These are phyloP conservation scores for Lapara coniferarum DNA, from an alignment of 2,888 invertebrate genomes.

Conservation along the genomic window DNA sequence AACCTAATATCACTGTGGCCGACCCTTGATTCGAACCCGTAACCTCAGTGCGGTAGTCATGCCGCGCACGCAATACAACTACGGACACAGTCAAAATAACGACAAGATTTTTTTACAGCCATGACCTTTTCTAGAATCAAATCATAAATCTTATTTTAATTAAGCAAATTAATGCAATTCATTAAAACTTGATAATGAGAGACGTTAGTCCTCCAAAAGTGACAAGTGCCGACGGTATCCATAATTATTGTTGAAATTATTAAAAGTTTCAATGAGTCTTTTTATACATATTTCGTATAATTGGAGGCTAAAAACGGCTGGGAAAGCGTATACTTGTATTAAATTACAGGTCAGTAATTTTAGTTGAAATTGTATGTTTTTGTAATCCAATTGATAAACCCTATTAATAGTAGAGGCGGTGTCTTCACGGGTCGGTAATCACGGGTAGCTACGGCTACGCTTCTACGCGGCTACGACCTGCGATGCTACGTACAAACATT, in stretches of 20 bases:
- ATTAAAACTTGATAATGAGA: conserved; percentile 17
- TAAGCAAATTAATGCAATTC: conserved; percentile 4
- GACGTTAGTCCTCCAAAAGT: conserved; percentile 4
- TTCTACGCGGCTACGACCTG: conserved; percentile 3
- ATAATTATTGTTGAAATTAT: conserved; percentile 1
- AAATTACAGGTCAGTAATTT: no score
- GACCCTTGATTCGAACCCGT: no score
- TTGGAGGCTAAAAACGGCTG: not conserved
- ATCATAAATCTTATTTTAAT: not conserved
- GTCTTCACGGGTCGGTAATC: not conserved
- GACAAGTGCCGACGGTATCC: not conserved
- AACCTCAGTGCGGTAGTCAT: no score
- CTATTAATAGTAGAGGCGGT: no score
- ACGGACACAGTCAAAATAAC: no score
- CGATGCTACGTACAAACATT: conserved; percentile 2
- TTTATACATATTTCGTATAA: not conserved
- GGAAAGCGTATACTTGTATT: no score
- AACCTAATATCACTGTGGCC: no score
- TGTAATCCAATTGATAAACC: not conserved
- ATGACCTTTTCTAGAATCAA: not conserved
- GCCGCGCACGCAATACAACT: no score
- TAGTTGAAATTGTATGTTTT: not conserved
- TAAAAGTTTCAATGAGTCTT: not conserved
- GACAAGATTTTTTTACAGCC: no score
- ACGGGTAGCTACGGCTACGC: not conserved